These are phyloP conservation scores for Cavia aperea DNA, from an alignment of 2,113 vertebrate species.

Conservation along the genomic window DNA sequence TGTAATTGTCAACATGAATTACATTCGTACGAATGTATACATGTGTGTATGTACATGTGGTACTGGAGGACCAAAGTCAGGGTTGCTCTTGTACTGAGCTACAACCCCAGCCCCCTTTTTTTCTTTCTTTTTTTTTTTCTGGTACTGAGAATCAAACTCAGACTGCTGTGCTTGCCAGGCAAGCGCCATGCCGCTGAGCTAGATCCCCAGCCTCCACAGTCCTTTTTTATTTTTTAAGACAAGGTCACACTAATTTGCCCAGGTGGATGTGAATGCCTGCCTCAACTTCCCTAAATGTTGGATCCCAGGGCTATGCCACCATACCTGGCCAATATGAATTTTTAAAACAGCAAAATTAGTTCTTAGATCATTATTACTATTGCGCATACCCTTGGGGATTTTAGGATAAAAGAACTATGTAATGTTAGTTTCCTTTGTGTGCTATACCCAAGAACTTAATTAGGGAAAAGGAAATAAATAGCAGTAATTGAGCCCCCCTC, in stretches of 20 bases:
- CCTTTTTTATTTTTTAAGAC: not conserved
- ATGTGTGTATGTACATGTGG: not conserved
- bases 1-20: not conserved
- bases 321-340: not conserved
- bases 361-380: slow-evolving; percentile 10
- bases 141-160: too few relatives aligned
- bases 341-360: not conserved
- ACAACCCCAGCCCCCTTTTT: too few relatives aligned
- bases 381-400: not conserved
- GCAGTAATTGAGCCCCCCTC: not conserved
- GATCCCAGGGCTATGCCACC: not conserved
- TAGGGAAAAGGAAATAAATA: slow-evolving; percentile 14
- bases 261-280: not conserved
- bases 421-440: slow-evolving; percentile 24
- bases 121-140: too few relatives aligned
- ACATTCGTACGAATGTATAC: too few relatives aligned
- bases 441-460: slow-evolving; percentile 26
- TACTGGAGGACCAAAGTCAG: not conserved
- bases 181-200: not conserved
- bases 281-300: not conserved
- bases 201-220: not conserved
- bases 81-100: not conserved
- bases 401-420: not conserved
- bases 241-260: not conserved
- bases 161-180: too few relatives aligned